Evolutionary conservation across 2,797 vertebrate species (phyloP).

Genomic region (Gallinago solitaria): DNA sequence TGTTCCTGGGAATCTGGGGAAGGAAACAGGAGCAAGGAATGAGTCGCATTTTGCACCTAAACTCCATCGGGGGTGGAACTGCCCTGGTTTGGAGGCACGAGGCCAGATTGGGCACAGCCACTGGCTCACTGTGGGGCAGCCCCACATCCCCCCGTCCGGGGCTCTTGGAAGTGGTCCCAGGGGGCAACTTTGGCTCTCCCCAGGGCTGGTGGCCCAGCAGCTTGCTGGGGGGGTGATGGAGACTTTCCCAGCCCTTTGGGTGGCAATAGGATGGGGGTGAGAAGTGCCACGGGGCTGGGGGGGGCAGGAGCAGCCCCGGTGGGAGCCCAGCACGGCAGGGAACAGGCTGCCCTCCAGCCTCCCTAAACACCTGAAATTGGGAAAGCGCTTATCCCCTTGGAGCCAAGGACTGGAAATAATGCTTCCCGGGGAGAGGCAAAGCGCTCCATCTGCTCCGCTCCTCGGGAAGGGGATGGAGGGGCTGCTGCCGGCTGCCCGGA

Average conservation of each 20-base stretch:
- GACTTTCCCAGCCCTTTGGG: background rate
- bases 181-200: background rate
- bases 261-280: rapidly evolving
- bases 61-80: background rate
- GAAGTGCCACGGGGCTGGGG: rapidly evolving
- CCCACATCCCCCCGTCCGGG: rapidly evolving
- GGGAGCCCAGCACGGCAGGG: rapidly evolving
- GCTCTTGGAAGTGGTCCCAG: rapidly evolving
- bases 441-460: background rate
- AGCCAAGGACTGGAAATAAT: background rate
- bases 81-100: background rate
- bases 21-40: background rate
- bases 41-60: background rate
- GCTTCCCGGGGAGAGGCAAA: background rate
- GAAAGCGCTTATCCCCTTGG: background rate
- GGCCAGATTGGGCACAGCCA: no score
- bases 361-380: background rate
- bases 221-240: background rate
- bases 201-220: background rate
- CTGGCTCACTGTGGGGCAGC: rapidly evolving
- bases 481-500: background rate
- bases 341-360: background rate
- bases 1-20: background rate
- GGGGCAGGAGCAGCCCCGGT: rapidly evolving
- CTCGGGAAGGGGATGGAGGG: rapidly evolving